phyloP scores from a whole-genome alignment of 2,888 invertebrate species.

The Hemistola chrysoprasaria region DNA sequence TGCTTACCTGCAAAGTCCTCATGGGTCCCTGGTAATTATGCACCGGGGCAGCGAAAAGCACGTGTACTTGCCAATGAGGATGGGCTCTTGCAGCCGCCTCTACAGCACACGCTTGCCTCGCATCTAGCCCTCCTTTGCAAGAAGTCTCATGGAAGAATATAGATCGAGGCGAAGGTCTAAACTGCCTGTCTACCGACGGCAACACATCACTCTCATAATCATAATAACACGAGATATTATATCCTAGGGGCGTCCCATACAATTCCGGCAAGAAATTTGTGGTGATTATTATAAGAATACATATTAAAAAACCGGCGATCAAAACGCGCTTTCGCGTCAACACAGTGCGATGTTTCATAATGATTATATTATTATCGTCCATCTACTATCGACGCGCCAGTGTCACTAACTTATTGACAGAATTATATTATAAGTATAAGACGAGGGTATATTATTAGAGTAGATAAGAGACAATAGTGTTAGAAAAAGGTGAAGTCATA shows the following conservation, averaged over 20 bases:
- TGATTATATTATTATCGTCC: not conserved
- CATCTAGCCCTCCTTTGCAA: conserved; percentile 69
- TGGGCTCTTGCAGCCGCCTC: conserved; percentile 34
- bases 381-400: not conserved
- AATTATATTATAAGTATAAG: too few relatives aligned
- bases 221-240: conserved; percentile 13
- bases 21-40: too few relatives aligned
- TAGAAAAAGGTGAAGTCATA: not conserved
- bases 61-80: conserved; percentile 61
- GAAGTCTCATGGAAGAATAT: conserved; percentile 86
- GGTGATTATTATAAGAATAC: not conserved
- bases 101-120: conserved; percentile 34
- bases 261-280: conserved; percentile 1
- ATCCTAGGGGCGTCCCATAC: conserved; percentile 3
- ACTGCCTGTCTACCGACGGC: conserved; percentile 3
- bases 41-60: conserved; percentile 37
- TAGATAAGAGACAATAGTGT: too few relatives aligned
- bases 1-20: too few relatives aligned
- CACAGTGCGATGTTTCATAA: too few relatives aligned
- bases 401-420: not conserved
- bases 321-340: not conserved
- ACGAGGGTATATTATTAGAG: too few relatives aligned
- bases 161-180: conserved; percentile 36
- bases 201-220: conserved; percentile 8
- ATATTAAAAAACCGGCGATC: not conserved